Evolutionary conservation across 2,888 invertebrate species (phyloP).

Genomic region (Mactromeris polynyma): DNA sequence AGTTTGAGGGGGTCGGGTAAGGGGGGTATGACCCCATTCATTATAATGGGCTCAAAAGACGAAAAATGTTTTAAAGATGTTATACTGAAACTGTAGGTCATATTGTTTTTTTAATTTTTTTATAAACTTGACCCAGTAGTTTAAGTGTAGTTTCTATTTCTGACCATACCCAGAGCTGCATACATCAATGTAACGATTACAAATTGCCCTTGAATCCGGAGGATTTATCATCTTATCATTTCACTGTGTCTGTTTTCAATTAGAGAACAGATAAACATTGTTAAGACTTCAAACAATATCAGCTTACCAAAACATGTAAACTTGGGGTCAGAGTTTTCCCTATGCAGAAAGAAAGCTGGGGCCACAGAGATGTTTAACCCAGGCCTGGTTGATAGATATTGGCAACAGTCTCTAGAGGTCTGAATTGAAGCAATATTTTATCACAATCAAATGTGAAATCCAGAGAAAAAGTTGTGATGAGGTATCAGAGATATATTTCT

Average conservation of each 20-base stretch:
- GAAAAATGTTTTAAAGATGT: too few species aligned
- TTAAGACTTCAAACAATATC: constrained; percentile 2
- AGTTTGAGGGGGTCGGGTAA: too few species aligned
- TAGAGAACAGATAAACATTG: constrained; percentile 47
- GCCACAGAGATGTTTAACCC: not conserved
- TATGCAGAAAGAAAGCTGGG: not conserved
- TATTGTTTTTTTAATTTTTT: too few species aligned
- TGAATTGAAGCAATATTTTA: too few species aligned
- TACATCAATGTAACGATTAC: not conserved
- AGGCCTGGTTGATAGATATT: not conserved
- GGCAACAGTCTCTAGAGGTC: too few species aligned
- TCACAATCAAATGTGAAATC: too few species aligned
- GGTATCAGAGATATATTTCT: too few species aligned
- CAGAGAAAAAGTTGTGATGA: too few species aligned
- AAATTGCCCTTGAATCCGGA: constrained; percentile 31
- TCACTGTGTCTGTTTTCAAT: constrained; percentile 60
- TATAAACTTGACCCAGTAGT: too few species aligned
- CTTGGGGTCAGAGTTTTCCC: not conserved
- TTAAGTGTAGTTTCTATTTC: not conserved
- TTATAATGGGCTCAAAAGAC: too few species aligned
- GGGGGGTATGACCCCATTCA: too few species aligned
- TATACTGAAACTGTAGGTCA: too few species aligned
- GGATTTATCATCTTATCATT: constrained; percentile 32
- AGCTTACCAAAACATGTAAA: not conserved
- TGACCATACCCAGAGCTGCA: not conserved